Evolutionary conservation across 2,113 vertebrate species (phyloP).

Genomic region (Serilophus lunatus): DNA sequence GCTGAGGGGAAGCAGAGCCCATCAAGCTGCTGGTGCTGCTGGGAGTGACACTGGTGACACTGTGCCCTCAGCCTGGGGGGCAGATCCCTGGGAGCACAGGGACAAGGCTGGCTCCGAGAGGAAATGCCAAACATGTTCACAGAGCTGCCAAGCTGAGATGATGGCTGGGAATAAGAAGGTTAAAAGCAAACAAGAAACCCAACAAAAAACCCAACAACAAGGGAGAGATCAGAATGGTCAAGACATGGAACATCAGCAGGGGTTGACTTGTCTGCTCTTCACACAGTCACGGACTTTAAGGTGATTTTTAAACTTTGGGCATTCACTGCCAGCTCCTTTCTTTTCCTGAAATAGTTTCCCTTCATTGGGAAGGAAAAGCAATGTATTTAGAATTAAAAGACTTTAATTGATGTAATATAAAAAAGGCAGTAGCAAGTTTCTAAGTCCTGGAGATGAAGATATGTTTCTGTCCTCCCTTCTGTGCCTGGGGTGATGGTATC

Average conservation of each 20-base stretch:
- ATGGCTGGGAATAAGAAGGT: neutral
- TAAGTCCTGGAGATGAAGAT: neutral
- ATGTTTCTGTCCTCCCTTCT: neutral
- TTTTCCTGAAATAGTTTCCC: neutral
- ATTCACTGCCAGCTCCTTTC: neutral
- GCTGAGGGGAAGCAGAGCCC: neutral
- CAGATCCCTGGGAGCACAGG: neutral
- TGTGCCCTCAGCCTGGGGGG: neutral
- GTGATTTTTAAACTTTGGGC: neutral
- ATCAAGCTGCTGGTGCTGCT: neutral
- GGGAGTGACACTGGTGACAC: neutral
- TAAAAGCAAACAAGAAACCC: neutral
- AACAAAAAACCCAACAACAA: neutral
- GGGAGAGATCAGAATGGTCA: neutral
- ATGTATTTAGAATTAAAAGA: neutral
- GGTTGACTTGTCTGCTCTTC: neutral
- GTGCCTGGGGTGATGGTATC: neutral
- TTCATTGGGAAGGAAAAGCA: neutral
- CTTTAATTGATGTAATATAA: neutral
- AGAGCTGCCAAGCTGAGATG: neutral
- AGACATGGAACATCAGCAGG: neutral
- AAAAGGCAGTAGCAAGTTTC: neutral
- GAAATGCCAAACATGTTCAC: neutral
- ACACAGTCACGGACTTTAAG: neutral
- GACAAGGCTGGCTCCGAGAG: neutral